These are phyloP conservation scores for Chiloscyllium plagiosum DNA, from an alignment of 2,113 vertebrate genomes.

Conservation along the genomic window DNA sequence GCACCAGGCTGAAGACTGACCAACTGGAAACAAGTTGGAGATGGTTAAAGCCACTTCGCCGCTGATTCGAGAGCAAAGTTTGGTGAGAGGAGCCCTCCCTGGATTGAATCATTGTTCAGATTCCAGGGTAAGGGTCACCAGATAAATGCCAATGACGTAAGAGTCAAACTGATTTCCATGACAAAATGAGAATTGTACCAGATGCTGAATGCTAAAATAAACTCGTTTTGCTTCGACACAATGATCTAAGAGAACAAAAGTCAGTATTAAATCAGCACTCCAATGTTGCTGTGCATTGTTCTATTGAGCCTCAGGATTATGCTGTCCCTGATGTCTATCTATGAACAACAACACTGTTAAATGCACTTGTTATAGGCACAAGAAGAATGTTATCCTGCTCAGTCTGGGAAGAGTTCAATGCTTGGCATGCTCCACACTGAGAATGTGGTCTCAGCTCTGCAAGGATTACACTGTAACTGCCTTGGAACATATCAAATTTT, in stretches of 20 bases:
- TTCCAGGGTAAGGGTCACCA: background rate
- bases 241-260: background rate
- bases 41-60: background rate
- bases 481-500: background rate
- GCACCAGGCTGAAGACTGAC: background rate
- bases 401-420: background rate
- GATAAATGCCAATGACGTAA: background rate
- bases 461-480: background rate
- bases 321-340: background rate
- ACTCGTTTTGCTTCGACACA: background rate
- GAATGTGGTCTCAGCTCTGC: background rate
- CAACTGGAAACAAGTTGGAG: background rate
- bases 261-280: background rate
- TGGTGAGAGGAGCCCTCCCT: background rate
- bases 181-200: background rate
- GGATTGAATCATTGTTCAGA: background rate
- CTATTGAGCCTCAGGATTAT: background rate
- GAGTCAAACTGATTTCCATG: background rate
- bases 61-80: background rate
- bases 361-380: background rate
- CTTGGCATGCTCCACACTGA: background rate
- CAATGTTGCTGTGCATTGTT: background rate
- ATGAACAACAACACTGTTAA: background rate
- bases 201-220: background rate
- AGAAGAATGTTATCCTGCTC: background rate